Evolutionary conservation across 2,888 invertebrate species (phyloP), one percentile per base, ranked within the genome.

Genomic region (Apotomis turbidana): DNA sequence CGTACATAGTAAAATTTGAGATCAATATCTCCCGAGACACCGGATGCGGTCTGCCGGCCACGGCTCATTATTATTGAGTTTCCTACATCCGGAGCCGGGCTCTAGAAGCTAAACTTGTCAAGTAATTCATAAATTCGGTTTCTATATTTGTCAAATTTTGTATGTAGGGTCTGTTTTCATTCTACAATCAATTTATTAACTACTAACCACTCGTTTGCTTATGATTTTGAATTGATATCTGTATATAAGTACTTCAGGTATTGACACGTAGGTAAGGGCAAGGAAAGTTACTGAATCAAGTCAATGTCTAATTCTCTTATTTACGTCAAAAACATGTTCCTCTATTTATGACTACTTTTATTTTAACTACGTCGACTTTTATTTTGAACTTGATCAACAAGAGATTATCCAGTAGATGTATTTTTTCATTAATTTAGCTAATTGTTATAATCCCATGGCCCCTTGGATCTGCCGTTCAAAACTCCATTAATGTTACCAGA

Each of bases 51-150:
- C 83, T 85, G 83, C 83, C 85, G 86, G 83, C 81, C 88, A 89
- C 85, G 87, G 88, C 88, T 87, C 88, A 89, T 91, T 90, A 90
- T 89, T 89, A 90, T 91, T 90, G 87, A 90, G 91, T 91, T 91
- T 91, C 86, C 87, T 81, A 85, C 84, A 83, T 82, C 83, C 81
- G 78, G 83, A 44, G 27, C 64, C 15, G 69, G 76, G 74, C 73
- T 61, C 59, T 60, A 70, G 36, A 52, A 15, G 75, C 62, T 61
- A 63, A 74, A 75, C 61, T 74, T 68, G 55, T 64, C 61, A 70
- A 75, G 63, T 73, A 59, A 75, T 75, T 73, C 49, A 10, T 9
- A 49, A 49, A 49, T 12, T 49, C 9, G 49, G 9, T 9, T 49
- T 6, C 6, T 49, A 49, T 49, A 49, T 9, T 10, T 49, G 9